Evolutionary conservation across 1,140 invertebrate genomes (phyloP), one percentile per base, ranked within the genome.

Genomic region (Drosophila serrata): DNA sequence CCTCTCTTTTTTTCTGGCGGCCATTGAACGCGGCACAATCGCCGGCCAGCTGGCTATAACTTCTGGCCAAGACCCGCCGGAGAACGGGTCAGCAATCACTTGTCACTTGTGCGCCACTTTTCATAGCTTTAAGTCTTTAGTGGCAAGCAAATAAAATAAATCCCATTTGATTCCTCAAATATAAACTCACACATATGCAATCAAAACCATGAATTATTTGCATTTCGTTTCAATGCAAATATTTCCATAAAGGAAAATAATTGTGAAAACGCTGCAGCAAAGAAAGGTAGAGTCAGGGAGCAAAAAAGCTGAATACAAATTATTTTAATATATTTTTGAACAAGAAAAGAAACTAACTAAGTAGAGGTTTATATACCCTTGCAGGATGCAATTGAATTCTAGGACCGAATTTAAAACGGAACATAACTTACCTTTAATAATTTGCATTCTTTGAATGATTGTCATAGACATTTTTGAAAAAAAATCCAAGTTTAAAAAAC

Each of bases 21-120:
- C 77, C 82, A 69, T 81, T 85, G 82, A 85, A 85, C 81, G 81
- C 81, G 81, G 81, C 77, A 85, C 37, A 60, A 68, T 56, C 61
- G 46, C 31, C 76, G 49, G 65, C 40, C 81, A 84, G 67, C 49
- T 80, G 76, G 45, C 62, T 42, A 49, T 57, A 57, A 68, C 74
- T 79, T 76, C 24, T 49, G 40, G 64, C 40, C 63, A 81, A 63
- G 46, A 56, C 13, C 33, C 17, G 29, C 4, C 12, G 12, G 29
- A 51, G 43, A 27, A 46, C 13, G 43, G 65, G 27, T 59, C 53
- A 46, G 33, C 63, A 64, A 72, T 72, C 68, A 57, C 49, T 69
- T 56, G 67, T 65, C 63, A 46, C 59, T 67, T 37, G 60, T 22
- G 13, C 29, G 31, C 45, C 37, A 37, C n/a, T 15, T 37, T 35